Conservation (phyloP, 1,140 invertebrate genomes). For the Theocolax elegans region DNA sequence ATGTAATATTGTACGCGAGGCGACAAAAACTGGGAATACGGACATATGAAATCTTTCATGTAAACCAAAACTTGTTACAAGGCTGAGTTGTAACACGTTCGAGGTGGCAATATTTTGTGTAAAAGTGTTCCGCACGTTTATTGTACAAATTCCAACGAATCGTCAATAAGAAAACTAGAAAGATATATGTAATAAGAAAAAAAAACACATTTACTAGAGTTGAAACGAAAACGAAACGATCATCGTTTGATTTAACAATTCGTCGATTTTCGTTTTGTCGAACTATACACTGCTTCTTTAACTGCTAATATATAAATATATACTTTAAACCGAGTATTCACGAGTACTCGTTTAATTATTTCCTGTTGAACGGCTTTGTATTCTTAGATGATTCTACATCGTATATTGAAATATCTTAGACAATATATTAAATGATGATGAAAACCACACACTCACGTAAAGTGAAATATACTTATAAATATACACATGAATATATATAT, state of each 20-base stretch:
- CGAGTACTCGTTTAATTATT: conserved; percentile 23
- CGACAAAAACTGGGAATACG: conserved; percentile 29
- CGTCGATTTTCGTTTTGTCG: conserved; percentile 9
- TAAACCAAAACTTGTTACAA: conserved; percentile 48
- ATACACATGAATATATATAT: conserved; percentile 50
- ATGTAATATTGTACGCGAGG: too few relatives aligned
- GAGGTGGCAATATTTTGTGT: conserved; percentile 52
- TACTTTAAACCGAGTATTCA: too few relatives aligned
- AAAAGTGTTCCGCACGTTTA: conserved; percentile 40
- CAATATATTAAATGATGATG: conserved; percentile 36
- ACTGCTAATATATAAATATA: too few relatives aligned
- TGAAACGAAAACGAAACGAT: not conserved
- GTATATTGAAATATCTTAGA: conserved; percentile 19
- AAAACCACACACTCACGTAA: too few relatives aligned
- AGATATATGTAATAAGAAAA: not conserved
- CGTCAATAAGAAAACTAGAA: conserved; percentile 20
- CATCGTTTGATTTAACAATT: conserved; percentile 8
- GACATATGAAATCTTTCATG: conserved; percentile 31
- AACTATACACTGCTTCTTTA: too few relatives aligned
- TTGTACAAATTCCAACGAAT: conserved; percentile 49
- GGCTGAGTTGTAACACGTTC: conserved; percentile 44
- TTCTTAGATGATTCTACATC: conserved; percentile 2
- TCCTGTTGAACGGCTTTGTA: conserved; percentile 49
- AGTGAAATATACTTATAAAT: conserved; percentile 49
- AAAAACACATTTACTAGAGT: not conserved